Conservation (phyloP, 2,888 invertebrate species). For the Euspilapteryx auroguttella region DNA sequence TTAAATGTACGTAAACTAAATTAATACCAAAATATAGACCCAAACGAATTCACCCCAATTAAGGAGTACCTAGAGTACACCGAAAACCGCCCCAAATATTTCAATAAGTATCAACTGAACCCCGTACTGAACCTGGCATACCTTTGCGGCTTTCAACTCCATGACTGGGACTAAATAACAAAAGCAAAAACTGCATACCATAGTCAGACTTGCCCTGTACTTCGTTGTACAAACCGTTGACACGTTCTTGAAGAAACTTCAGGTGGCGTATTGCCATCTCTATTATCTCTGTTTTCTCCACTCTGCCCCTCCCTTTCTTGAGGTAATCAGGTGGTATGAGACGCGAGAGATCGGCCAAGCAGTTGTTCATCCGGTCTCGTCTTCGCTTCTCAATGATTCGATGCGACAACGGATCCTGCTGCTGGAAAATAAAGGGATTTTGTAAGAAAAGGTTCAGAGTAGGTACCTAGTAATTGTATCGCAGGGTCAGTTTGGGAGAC, state of each 20-base stretch:
- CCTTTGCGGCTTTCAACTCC: slow-evolving; percentile 10
- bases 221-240: slow-evolving; percentile 36
- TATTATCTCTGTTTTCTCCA: slow-evolving; percentile 97
- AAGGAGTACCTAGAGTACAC: no score
- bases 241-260: slow-evolving; percentile 80
- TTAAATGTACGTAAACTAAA: no score
- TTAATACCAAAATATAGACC: no score
- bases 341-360: slow-evolving; percentile 89
- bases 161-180: slow-evolving; percentile 3
- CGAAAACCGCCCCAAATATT: no score
- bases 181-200: slow-evolving; percentile 9
- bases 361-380: slow-evolving; percentile 96
- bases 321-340: slow-evolving; percentile 91
- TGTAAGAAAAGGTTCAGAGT: background rate
- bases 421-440: slow-evolving; percentile 30
- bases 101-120: background rate
- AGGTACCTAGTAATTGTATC: background rate
- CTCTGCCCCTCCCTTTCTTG: slow-evolving; percentile 92
- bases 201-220: slow-evolving; percentile 9
- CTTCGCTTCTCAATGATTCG: slow-evolving; percentile 95
- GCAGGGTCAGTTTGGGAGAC: background rate
- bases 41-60: no score
- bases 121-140: slow-evolving; percentile 6
- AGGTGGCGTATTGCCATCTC: slow-evolving; percentile 97
- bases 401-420: slow-evolving; percentile 97